Evolutionary conservation across 2,797 vertebrate genomes (phyloP).

Genomic region (Toxotes lorentzi): DNA sequence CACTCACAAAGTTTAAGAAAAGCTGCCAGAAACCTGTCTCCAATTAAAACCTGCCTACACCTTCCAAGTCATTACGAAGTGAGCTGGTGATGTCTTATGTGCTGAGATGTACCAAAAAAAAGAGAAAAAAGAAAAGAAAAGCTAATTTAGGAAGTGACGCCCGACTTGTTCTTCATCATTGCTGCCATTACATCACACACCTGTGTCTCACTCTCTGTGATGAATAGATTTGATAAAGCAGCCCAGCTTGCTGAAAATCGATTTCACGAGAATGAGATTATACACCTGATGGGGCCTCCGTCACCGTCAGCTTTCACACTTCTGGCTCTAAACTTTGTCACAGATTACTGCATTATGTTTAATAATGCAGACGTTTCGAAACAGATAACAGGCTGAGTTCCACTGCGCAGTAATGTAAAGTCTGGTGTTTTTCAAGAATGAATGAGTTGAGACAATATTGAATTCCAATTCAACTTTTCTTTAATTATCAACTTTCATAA

Average conservation of each 20-base stretch:
- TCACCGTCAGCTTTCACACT: neutral
- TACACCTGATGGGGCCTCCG: slow-evolving; percentile 41
- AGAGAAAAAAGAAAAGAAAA: slow-evolving; percentile 8
- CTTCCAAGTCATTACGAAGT: slow-evolving; percentile 64
- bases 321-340: neutral
- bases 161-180: slow-evolving; percentile 54
- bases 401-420: neutral
- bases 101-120: slow-evolving; percentile 32
- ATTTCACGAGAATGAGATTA: slow-evolving; percentile 52
- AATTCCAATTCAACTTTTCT: slow-evolving; percentile 4
- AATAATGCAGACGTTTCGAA: neutral
- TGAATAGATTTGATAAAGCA: slow-evolving; percentile 55
- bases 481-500: slow-evolving; percentile 18
- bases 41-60: slow-evolving; percentile 62
- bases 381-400: neutral
- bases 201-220: slow-evolving; percentile 61
- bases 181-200: slow-evolving; percentile 64
- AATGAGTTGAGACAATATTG: slow-evolving; percentile 14
- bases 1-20: slow-evolving; percentile 35
- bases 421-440: neutral
- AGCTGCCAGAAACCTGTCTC: slow-evolving; percentile 60
- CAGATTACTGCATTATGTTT: neutral
- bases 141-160: slow-evolving; percentile 56
- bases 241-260: slow-evolving; percentile 42
- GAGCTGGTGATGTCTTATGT: slow-evolving; percentile 46